These are phyloP conservation scores for Luperina testacea DNA, from an alignment of 2,888 invertebrate genomes.

Conservation along the genomic window DNA sequence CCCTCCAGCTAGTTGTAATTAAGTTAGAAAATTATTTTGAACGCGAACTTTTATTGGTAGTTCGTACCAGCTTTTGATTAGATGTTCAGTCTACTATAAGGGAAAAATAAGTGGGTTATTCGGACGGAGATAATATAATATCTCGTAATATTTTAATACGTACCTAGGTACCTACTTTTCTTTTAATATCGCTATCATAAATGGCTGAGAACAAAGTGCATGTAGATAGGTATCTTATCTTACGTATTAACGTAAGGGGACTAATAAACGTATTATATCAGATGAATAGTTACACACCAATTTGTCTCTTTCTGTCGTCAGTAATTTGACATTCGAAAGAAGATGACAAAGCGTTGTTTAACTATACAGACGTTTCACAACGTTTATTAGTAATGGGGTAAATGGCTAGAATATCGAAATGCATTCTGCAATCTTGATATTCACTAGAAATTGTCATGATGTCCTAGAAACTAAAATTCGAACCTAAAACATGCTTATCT, in stretches of 20 bases:
- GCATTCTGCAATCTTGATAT: too few relatives aligned
- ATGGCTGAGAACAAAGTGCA: background rate
- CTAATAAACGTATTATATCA: too few relatives aligned
- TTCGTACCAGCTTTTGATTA: conserved; percentile 26
- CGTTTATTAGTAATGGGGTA: too few relatives aligned
- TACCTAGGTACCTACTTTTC: background rate
- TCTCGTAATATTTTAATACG: background rate
- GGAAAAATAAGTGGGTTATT: conserved; percentile 13
- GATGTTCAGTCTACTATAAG: conserved; percentile 1
- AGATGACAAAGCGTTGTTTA: too few relatives aligned
- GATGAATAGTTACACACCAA: too few relatives aligned
- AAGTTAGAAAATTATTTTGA: conserved; percentile 43
- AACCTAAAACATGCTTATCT: background rate
- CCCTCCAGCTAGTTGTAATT: conserved; percentile 42
- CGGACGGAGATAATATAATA: background rate
- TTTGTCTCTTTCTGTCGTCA: too few relatives aligned
- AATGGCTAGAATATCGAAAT: too few relatives aligned
- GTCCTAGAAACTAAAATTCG: too few relatives aligned
- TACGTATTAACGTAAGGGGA: background rate
- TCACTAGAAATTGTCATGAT: too few relatives aligned
- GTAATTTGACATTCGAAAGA: too few relatives aligned
- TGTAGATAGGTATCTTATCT: background rate
- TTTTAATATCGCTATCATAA: background rate
- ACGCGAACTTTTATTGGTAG: conserved; percentile 26
- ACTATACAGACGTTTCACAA: too few relatives aligned